Conservation (phyloP, 2,113 vertebrate species). For the Hassar affinis region DNA sequence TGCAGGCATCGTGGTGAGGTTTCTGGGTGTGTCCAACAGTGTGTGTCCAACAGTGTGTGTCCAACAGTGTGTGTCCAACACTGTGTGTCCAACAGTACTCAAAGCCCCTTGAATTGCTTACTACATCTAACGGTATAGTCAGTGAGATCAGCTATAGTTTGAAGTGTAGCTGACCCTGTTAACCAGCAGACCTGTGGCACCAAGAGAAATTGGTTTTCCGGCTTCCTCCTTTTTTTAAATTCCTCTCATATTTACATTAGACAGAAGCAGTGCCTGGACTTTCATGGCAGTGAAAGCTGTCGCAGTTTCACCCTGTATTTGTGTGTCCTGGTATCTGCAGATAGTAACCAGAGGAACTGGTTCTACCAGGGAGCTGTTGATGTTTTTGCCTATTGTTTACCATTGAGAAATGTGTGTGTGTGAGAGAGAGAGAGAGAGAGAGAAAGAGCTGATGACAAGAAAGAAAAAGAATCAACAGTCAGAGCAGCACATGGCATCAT, state of each 20-base stretch:
- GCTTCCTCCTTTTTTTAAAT: not conserved
- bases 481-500: no score
- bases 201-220: not conserved
- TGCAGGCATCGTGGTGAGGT: constrained; percentile 61
- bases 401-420: constrained; percentile 11
- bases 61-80: no score
- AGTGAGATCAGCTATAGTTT: no score
- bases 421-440: no score
- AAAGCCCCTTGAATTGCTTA: constrained; percentile 9
- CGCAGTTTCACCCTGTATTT: constrained; percentile 34
- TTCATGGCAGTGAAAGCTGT: not conserved
- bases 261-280: not conserved
- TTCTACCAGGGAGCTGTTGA: constrained; percentile 47
- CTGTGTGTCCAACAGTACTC: no score
- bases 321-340: constrained; percentile 30
- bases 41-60: no score
- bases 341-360: constrained; percentile 62
- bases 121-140: not conserved
- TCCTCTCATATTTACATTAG: not conserved
- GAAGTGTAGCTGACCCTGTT: not conserved
- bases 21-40: constrained; percentile 70
- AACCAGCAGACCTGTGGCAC: not conserved
- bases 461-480: not conserved
- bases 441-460: not conserved
- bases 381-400: constrained; percentile 50